Evolutionary conservation across 2,113 vertebrate species (phyloP), one percentile per base, ranked within the genome.

Genomic region (Anas platyrhynchos): DNA sequence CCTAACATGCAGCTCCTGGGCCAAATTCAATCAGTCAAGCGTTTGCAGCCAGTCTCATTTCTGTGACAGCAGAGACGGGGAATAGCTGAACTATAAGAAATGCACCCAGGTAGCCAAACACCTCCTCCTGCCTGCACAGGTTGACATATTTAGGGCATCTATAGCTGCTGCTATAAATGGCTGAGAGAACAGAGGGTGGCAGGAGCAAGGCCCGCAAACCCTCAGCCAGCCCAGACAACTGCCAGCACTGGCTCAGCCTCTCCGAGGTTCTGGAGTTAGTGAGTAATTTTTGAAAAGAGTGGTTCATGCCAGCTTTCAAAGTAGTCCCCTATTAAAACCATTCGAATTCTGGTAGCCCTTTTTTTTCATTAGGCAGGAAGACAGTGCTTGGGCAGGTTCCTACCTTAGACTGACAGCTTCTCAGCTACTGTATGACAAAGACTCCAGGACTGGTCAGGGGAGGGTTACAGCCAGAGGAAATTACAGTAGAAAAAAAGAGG

Each of bases 111-210:
- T 79, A 95, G 85, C 85, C 92, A 94, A 84, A 67, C 13, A 71
- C 34, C 81, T 91, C 84, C 92, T 73, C 48, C 68, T 89, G 84
- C 88, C 72, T 34, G 78, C 75, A 68, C 71, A 95, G 79, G 86
- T 13, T 90, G 79, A 56, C 2, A 3, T 67, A 43, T 79, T 93
- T 83, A 71, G 62, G 67, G 58, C 58, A 82, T 46, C 56, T 62
- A 22, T 0, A 14, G 74, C 71, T 55, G 54, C 50, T 83, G 74
- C 91, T 94, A 87, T 72, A 91, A 93, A 83, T 31, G 83, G 62
- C 82, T 77, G 29, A 46, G 78, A 46, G 83, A 89, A 21, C 66
- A 52, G 82, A 85, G 71, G 79, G 84, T 59, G 78, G 75, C 31
- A 88, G 62, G 16, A 88, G 48, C 62, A 83, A 75, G 50, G 55